Evolutionary conservation across 2,797 vertebrate species (phyloP), one percentile per base, ranked within the genome.

Genomic region (Australoheros facetus): DNA sequence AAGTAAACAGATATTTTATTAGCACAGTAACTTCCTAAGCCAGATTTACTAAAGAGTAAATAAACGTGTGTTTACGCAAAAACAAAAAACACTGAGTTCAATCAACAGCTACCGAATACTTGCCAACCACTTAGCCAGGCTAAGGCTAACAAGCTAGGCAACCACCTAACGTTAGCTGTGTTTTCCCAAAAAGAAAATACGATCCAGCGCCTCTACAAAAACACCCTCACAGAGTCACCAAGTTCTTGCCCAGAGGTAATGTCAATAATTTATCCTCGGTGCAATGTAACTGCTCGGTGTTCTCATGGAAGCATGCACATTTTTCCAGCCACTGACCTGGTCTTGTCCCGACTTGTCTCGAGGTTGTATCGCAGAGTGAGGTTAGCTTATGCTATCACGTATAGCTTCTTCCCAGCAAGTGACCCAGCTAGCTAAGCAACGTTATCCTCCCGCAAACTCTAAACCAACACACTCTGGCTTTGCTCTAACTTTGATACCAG

Each of bases 271-370:
- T 70, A 2, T 7, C 5, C 1, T 48, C 4, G 7, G 7, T 55
- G 7, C 3, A 34, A 2, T 11, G 19, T 4, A 26, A 34, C 21
- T 2, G 11, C 21, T 56, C 42, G 1, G 11, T 12, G 10, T 77
- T 73, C 26, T 55, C 34, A 56, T 57, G 21, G 71, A 78, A 80
- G 53, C 21, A 56, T 51, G 55, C 26, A 37, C 32, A 14, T 77
- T 73, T 39, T 77, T 32, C 77, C 77, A 45, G 70, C 73, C 92
- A 96, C 96, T 95, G 91, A 96, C 96, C 96, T 96, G 95, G 93
- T 95, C 95, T 94, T 93, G 92, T 95, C 94, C 95, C 94, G 95
- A 96, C 95, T 96, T 91, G 96, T 96, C 95, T 95, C 95, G 95
- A 96, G 93, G 95, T 94, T 95, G 93, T 93, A 94, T 94, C 92